Conservation (phyloP, 2,888 invertebrate genomes). For the Acrocyrtus sp. region DNA sequence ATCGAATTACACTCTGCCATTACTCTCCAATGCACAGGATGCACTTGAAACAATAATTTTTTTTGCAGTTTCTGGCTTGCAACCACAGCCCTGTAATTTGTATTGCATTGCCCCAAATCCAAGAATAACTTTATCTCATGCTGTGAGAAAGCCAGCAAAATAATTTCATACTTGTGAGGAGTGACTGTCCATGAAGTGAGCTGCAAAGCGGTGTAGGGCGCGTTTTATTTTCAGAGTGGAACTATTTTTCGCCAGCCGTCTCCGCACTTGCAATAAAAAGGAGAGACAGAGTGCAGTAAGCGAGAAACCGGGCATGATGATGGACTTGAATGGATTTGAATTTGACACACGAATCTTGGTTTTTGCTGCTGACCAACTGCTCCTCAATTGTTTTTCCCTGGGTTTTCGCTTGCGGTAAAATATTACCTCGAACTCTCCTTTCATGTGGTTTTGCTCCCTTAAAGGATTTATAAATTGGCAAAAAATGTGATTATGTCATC, state of each 20-base stretch:
- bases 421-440: too few species aligned
- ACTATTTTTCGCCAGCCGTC: conserved; percentile 22
- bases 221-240: too few species aligned
- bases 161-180: too few species aligned
- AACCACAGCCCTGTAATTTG: conserved; percentile 1
- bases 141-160: too few species aligned
- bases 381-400: conserved; percentile 13
- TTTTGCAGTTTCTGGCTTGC: conserved; percentile 5
- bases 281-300: neutral
- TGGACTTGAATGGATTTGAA: too few species aligned
- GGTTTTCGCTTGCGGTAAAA: conserved; percentile 34
- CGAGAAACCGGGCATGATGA: too few species aligned
- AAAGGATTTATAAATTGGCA: conserved; percentile 28
- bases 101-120: too few species aligned
- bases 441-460: conserved; percentile 22
- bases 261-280: conserved; percentile 20
- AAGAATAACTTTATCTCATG: too few species aligned
- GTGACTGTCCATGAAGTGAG: too few species aligned
- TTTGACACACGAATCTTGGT: conserved; percentile 32
- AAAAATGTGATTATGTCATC: conserved; percentile 43
- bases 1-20: conserved; percentile 13
- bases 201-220: too few species aligned
- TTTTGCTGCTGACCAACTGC: conserved; percentile 40
- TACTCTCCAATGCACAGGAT: too few species aligned
- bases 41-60: conserved; percentile 3